Percentiles rank a stretch among this genome's conserved stretches.
These are phyloP conservation scores for Pachyrhynchus sulphureomaculatus DNA, from an alignment of 1,140 invertebrate genomes.

Conservation along the genomic window DNA sequence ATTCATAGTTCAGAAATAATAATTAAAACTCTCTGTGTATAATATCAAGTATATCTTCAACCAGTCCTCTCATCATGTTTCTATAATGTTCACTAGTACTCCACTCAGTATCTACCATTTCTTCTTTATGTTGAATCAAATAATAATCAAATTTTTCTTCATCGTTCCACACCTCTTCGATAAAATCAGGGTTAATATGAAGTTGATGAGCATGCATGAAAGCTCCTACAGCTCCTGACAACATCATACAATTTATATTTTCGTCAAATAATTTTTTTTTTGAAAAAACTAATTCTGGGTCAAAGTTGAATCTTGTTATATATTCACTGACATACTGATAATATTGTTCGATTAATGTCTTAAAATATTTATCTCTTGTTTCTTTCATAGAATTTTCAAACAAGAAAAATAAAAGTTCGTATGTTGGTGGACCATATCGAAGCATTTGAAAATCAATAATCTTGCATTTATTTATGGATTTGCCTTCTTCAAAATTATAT, in stretches of 20 bases:
- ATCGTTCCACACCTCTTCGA: conserved; percentile 7
- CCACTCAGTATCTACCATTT: conserved; percentile 8
- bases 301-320: conserved; percentile 7
- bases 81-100: conserved; percentile 8
- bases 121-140: neutral
- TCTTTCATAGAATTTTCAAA: conserved; percentile 46
- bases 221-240: neutral
- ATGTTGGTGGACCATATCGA: conserved; percentile 55
- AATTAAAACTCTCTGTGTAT: too few species aligned
- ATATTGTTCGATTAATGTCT: conserved; percentile 47
- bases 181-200: conserved; percentile 5
- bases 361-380: conserved; percentile 47
- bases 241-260: neutral
- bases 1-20: too few species aligned
- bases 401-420: conserved; percentile 53
- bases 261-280: conserved; percentile 14
- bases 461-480: conserved; percentile 46
- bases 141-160: conserved; percentile 12
- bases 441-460: conserved; percentile 58
- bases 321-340: conserved; percentile 30
- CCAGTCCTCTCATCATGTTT: neutral
- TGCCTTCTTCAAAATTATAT: conserved; percentile 53
- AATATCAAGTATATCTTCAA: conserved; percentile 8
- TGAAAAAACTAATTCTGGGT: neutral
- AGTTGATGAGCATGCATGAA: neutral